Base-by-base conservation (phyloP, 2,113 vertebrate genomes). In the Rutilus rutilus region DNA sequence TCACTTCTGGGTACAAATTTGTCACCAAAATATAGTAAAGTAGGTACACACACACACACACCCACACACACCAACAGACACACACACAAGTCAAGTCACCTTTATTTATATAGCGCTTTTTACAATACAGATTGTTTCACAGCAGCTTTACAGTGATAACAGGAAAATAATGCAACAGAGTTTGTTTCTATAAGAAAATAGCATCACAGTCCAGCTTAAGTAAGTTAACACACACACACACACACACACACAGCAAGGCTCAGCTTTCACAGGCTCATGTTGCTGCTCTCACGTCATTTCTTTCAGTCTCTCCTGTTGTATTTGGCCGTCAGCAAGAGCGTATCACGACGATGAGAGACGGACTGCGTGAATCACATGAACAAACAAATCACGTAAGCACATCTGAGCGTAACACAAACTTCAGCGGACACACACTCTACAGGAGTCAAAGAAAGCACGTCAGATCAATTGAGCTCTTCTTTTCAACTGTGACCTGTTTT, bases 381-480 rank as follows among this genome's bases (percentile, higher is more conserved):
- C 47, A 77, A 54, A 36, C 52, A 39, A 36, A 64, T 15, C 15
- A 5, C 23, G 39, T 19, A 80, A 80, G n/a, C 59, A 80, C n/a
- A 45, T 64, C 78, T 62, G 57, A 80, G 57, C 5, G 10, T 25
- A 80, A 80, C 78, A 80, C 78, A 80, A 80, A 82, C 62, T 23
- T 82, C 25, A 69, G 27, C 10, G 15, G 39, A 80, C 59, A 25
- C 71, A 14, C 73, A 17, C 23, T 17, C 75, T 54, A 19, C 42
- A 52, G 42, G 42, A 65, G 25, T 54, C 25, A 33, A 67, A 15
- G 69, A 52, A 82, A 82, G 45, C 79, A 23, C 3, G 62, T 82
- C 79, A 82, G 17, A 82, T 82, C 42, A n/a, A 82, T 82, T 77
- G 75, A 54, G 75, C 27, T 77, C 50, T 54, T 77, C 75, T 54